A percentile compares a stretch with the other conserved stretches of the same genome.
Evolutionary conservation across 2,113 vertebrate species (phyloP).

Genomic region (Dinomys branickii): DNA sequence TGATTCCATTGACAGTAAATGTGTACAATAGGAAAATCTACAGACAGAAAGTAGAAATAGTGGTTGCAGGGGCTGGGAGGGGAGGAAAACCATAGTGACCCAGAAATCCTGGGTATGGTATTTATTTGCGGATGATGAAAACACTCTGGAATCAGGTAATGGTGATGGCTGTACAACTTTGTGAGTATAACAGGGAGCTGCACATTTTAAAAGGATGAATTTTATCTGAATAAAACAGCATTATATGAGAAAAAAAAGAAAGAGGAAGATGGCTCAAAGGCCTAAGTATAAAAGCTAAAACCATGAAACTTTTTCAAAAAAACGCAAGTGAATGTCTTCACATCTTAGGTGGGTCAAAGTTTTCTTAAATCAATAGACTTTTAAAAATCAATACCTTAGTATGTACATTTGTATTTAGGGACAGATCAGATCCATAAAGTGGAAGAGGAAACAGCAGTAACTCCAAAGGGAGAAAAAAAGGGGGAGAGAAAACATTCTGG

Average conservation of each 20-base stretch:
- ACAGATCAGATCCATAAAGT: background rate
- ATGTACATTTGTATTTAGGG: background rate
- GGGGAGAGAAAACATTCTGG: background rate
- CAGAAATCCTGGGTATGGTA: background rate
- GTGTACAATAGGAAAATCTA: background rate
- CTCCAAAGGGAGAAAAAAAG: background rate
- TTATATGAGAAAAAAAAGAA: background rate
- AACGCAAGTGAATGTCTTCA: background rate
- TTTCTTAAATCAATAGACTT: too few species aligned
- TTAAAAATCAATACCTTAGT: too few species aligned
- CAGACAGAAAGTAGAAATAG: background rate
- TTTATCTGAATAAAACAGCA: slow-evolving; percentile 41
- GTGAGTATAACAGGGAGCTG: background rate
- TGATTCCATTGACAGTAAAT: background rate
- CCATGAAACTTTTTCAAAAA: background rate
- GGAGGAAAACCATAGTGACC: background rate
- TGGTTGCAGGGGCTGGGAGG: background rate
- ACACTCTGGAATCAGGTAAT: background rate
- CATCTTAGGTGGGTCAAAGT: background rate
- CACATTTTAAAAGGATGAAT: background rate
- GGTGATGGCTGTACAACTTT: background rate
- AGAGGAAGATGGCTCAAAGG: slow-evolving; percentile 23
- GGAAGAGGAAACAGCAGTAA: background rate
- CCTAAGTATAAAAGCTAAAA: background rate
- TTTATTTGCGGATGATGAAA: background rate